These are phyloP conservation scores for Synodontis membranacea DNA, from an alignment of 2,113 vertebrate species.

Conservation along the genomic window DNA sequence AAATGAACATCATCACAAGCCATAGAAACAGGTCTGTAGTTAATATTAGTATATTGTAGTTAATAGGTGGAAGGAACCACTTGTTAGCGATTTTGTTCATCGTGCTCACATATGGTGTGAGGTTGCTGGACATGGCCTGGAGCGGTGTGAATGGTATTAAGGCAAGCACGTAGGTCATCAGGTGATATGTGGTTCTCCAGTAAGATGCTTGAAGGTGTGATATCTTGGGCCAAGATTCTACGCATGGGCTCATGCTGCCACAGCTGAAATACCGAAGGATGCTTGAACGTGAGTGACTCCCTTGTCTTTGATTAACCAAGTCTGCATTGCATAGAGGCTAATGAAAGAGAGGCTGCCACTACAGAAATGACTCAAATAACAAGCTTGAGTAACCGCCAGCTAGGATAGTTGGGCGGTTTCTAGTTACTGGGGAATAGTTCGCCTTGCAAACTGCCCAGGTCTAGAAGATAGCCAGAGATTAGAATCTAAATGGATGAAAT, in stretches of 20 bases:
- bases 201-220: background rate
- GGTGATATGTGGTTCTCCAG: background rate
- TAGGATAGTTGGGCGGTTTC: background rate
- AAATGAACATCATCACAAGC: background rate
- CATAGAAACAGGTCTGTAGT: no score
- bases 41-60: no score
- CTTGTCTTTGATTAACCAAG: background rate
- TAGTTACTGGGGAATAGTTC: background rate
- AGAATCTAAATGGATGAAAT: background rate
- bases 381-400: background rate
- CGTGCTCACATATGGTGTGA: background rate
- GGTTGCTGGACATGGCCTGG: background rate
- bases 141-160: background rate
- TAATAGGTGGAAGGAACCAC: no score
- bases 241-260: background rate
- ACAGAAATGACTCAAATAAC: background rate
- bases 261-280: background rate
- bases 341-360: background rate
- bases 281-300: background rate
- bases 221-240: background rate
- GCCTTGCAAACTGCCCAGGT: background rate
- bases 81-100: background rate
- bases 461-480: background rate
- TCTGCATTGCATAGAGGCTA: background rate
- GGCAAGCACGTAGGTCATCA: background rate